Percentiles rank a stretch among this genome's conserved stretches.
phyloP scores from a whole-genome alignment of 2,888 invertebrate genomes.

The Flexamia atlantica region DNA sequence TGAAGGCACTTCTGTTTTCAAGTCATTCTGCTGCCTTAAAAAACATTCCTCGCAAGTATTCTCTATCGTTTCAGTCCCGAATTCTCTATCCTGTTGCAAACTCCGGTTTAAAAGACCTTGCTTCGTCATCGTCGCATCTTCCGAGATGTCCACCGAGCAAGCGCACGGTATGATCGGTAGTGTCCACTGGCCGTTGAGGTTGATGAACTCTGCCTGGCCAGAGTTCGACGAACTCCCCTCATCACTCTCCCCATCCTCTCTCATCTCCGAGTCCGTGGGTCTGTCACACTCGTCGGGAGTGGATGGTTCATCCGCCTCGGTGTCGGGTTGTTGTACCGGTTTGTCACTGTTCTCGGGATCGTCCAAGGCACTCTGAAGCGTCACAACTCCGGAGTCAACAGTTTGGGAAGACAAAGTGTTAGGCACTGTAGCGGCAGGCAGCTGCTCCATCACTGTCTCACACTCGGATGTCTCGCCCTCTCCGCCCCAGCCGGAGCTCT shows the following conservation, averaged over 20 bases:
- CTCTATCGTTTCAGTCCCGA: conserved; percentile 22
- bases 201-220: conserved; percentile 5
- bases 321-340: conserved; percentile 23
- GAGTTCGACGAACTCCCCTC: background rate
- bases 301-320: conserved; percentile 37
- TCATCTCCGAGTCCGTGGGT: background rate
- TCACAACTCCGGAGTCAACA: conserved; percentile 14
- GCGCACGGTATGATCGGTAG: conserved; percentile 62
- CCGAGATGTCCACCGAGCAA: conserved; percentile 50
- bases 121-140: conserved; percentile 62
- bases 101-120: conserved; percentile 63
- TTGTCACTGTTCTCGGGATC: conserved; percentile 44
- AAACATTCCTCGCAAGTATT: conserved; percentile 52
- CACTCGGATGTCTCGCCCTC: conserved; percentile 64
- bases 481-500: conserved; percentile 55
- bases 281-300: background rate
- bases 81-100: conserved; percentile 59
- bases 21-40: background rate
- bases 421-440: conserved; percentile 29
- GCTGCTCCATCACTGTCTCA: conserved; percentile 63
- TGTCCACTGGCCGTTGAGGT: conserved; percentile 63
- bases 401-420: conserved; percentile 17
- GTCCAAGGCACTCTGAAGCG: background rate
- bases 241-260: conserved; percentile 21
- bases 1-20: conserved; percentile 41